Percentiles rank a stretch among this genome's conserved stretches.
Conservation (phyloP, 2,113 vertebrate species). For the Elachura formosa region DNA sequence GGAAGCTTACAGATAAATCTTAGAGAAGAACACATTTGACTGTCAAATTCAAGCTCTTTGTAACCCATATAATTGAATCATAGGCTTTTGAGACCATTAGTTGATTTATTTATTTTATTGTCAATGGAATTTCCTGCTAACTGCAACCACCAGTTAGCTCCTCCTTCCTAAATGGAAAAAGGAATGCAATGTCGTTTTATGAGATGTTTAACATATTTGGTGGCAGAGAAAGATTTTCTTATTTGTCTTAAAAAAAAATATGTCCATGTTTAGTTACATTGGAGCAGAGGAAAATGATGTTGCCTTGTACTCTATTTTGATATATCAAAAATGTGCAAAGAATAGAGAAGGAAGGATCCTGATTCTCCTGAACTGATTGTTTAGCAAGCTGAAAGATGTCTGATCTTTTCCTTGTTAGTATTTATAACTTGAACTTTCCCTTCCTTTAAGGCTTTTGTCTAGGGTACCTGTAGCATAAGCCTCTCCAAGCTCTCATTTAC, state of each 20-base stretch:
- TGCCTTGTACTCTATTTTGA: background rate
- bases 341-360: background rate
- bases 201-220: conserved; percentile 25
- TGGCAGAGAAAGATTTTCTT: background rate
- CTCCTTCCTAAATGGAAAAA: background rate
- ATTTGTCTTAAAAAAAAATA: background rate
- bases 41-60: conserved; percentile 19
- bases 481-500: background rate
- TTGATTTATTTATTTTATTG: conserved; percentile 40
- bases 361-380: background rate
- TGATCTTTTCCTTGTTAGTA: background rate
- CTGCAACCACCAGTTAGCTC: background rate
- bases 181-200: conserved; percentile 13
- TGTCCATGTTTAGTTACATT: background rate
- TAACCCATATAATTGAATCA: conserved; percentile 35
- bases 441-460: background rate
- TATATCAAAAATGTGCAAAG: background rate
- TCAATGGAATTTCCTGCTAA: conserved; percentile 49
- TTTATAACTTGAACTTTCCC: background rate
- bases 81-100: conserved; percentile 11
- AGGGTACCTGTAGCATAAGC: background rate
- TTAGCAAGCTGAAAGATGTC: background rate
- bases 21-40: background rate
- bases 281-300: background rate
- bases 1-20: conserved; percentile 22